Base-by-base conservation (phyloP, 2,888 invertebrate species). In the Sisyra nigra region DNA sequence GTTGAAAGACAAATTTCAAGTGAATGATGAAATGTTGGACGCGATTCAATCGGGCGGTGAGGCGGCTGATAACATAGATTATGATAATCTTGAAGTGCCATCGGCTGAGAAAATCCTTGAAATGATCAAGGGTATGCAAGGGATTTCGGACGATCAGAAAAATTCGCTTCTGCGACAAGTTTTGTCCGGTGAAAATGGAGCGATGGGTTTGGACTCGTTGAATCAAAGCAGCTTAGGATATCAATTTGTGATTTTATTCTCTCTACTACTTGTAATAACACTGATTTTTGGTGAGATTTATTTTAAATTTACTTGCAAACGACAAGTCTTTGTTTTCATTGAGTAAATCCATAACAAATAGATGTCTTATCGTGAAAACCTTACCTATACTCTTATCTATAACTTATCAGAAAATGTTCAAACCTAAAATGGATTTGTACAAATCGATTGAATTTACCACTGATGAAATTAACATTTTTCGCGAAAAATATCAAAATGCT, bases 101-200 rank as follows among this genome's bases (percentile, higher is more conserved):
- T 66, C 69, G 1, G 54, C 67, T 2, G 72, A 74, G 17, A 67
- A 74, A 33, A 54, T 80, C 1, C 53, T 78, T 46, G 67, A 69
- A 35, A 58, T 75, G 56, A 58, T 80, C 15, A 70, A 80, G 14
- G 56, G 64, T 0, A 65, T 75, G 51, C 45, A 48, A 4, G 73
- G 70, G 2, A 54, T 81, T 2, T 61, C 68, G 40, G 79, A 79
- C 4, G 74, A 74, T 15, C 71, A 76, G 41, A 75, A 70, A 48
- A 71, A 71, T n/a, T 67, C 63, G 42, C 51, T 81, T 14, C 67
- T 63, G 44, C 62, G 62, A 2, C 64, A 70, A 55, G 53, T 79
- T 39, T 57, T 65, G 1, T 35, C 4, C 42, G 49, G 34, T 43
- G 48, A 34, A 44, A 44, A 43, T 35, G 47, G 18, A 18, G 24